Evolutionary conservation across 2,113 vertebrate species (phyloP), one percentile per base, ranked within the genome.

Genomic region (Antigone vipio): DNA sequence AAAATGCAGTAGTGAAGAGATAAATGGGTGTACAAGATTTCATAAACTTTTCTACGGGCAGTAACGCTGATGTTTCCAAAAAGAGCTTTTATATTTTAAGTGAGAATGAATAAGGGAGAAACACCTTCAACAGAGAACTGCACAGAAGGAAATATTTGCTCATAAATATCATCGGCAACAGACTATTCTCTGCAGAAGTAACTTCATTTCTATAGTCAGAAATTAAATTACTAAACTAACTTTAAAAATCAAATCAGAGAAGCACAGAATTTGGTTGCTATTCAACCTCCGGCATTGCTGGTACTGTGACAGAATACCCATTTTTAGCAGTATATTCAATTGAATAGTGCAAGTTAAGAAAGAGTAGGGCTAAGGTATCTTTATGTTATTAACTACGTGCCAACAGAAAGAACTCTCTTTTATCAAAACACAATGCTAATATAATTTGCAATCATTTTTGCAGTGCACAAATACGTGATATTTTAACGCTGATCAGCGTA

Each of bases 401-500:
- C 62, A 73, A 42, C 35, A 77, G 92, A 66, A 63, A 24, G 66
- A 88, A 79, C 89, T 16, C 60, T 89, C 47, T 83, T 90, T 84
- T 95, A 78, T 76, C 55, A 89, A 91, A 71, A 80, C n/a, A 69
- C 38, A 93, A 94, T 49, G 69, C 71, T 89, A 58, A 84, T 64
- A 55, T 42, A 63, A 58, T 78, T 88, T 82, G 47, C 11, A 38
- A 18, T 58, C 10, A 64, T 45, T 85, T 53, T 91, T 50, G 66
- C 44, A 80, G 35, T 60, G 50, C 44, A 67, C 16, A 95, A n/a
- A 79, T 49, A 45, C 45, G 76, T 75, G 95, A 74, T 95, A 86
- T 93, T 95, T 83, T 52, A 76, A 63, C 58, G 55, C 63, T 96
- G 56, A 93, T 91, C 60, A n/a, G 20, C 52, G 92, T 91, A 49